Evolutionary conservation across 1,140 invertebrate species (phyloP).

Genomic region (Heliconius congener): DNA sequence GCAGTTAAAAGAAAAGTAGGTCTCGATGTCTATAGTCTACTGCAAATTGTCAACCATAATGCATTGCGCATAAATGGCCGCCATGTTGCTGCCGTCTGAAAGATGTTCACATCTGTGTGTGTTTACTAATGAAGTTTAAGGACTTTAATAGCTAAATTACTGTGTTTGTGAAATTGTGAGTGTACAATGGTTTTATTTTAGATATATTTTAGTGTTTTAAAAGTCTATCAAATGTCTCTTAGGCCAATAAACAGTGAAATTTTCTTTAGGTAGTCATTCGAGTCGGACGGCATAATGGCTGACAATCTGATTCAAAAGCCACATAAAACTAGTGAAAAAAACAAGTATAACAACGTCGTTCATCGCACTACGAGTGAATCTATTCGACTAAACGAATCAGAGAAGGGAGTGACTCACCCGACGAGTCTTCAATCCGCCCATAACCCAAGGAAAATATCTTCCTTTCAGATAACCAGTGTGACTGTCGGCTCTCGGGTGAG

Average conservation of each 20-base stretch:
- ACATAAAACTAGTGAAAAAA: slow-evolving; percentile 82
- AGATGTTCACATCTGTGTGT: slow-evolving; percentile 81
- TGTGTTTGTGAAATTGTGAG: slow-evolving; percentile 81
- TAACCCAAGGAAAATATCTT: slow-evolving; percentile 90
- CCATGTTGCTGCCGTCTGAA: slow-evolving; percentile 82
- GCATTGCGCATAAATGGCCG: slow-evolving; percentile 82
- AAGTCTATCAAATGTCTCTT: slow-evolving; percentile 80
- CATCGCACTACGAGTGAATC: slow-evolving; percentile 90
- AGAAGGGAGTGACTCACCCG: slow-evolving; percentile 81
- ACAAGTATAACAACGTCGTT: slow-evolving; percentile 84
- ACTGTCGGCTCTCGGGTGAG: slow-evolving; percentile 89
- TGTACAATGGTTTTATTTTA: slow-evolving; percentile 80
- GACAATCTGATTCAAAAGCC: slow-evolving; percentile 82
- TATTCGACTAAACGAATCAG: slow-evolving; percentile 85
- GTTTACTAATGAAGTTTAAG: slow-evolving; percentile 82
- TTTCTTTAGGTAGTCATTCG: slow-evolving; percentile 82
- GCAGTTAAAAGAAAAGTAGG: slow-evolving; percentile 32
- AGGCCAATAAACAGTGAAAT: slow-evolving; percentile 81
- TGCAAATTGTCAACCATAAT: slow-evolving; percentile 81
- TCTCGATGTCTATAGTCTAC: slow-evolving; percentile 73
- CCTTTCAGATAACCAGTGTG: slow-evolving; percentile 95
- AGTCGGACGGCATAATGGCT: slow-evolving; percentile 82
- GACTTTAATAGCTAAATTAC: slow-evolving; percentile 78
- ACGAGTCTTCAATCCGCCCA: slow-evolving; percentile 79
- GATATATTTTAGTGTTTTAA: slow-evolving; percentile 72